Conservation (phyloP, 2,113 vertebrate genomes). For the Calyptomena viridis region DNA sequence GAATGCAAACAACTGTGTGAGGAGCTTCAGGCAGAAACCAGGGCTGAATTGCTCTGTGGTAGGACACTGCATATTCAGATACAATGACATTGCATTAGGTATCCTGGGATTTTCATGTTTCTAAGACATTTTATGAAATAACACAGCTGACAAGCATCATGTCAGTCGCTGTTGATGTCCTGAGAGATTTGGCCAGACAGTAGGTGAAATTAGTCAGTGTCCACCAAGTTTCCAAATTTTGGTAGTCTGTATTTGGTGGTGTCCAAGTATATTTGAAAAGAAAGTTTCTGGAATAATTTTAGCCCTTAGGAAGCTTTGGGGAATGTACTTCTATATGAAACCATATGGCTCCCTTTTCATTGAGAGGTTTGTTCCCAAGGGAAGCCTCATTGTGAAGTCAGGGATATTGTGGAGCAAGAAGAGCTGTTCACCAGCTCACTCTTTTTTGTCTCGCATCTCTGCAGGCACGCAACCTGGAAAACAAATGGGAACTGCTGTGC, state of each 20-base stretch:
- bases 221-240: background rate
- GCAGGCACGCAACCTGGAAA: background rate
- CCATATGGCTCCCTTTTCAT: fast-evolving
- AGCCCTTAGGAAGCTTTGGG: background rate
- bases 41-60: background rate
- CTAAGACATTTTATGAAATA: background rate
- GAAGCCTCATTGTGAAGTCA: background rate
- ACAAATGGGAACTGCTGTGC: background rate
- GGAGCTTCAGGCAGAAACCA: fast-evolving
- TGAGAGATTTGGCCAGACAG: background rate
- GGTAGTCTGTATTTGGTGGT: background rate
- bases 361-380: background rate
- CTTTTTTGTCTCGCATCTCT: background rate
- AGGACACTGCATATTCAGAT: background rate
- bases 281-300: background rate
- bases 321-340: background rate
- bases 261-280: background rate
- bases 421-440: background rate
- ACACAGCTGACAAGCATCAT: background rate
- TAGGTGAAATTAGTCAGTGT: background rate
- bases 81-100: background rate
- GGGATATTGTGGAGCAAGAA: fast-evolving
- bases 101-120: background rate
- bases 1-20: background rate
- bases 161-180: background rate